A percentile compares a stretch with the other conserved stretches of the same genome.
Evolutionary conservation across 2,113 vertebrate genomes (phyloP).

Genomic region (Melanocharis versteri): DNA sequence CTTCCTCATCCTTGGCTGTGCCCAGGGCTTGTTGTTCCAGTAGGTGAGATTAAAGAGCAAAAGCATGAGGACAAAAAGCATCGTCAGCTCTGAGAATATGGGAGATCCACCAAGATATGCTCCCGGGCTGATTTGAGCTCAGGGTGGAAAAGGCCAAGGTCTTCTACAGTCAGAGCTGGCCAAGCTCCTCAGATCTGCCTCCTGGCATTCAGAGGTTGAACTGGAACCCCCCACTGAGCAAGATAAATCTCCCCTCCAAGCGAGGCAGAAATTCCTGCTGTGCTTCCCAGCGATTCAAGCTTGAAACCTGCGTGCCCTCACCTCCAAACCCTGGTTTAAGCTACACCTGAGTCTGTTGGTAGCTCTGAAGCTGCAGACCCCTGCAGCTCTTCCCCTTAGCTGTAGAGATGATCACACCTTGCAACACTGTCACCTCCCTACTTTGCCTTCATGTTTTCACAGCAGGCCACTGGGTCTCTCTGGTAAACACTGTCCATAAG

Average conservation of each 20-base stretch:
- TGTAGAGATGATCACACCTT: neutral
- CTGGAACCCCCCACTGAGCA: neutral
- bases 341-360: rapidly evolving
- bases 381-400: rapidly evolving
- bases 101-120: neutral
- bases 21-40: rapidly evolving
- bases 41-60: neutral
- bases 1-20: neutral
- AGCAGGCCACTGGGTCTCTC: neutral
- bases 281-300: neutral
- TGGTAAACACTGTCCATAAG: neutral
- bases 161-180: neutral
- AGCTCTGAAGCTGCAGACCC: neutral
- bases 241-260: neutral
- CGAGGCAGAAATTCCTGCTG: neutral
- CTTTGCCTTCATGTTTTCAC: neutral
- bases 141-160: rapidly evolving
- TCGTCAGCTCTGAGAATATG: neutral
- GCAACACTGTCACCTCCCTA: neutral
- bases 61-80: neutral
- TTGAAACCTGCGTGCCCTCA: neutral
- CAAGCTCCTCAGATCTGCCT: neutral
- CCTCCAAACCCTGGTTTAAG: neutral
- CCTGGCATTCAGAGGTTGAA: neutral
- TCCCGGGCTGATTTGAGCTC: neutral